These are phyloP conservation scores for Pediacus dermestoides DNA, from an alignment of 2,888 invertebrate species.

Conservation along the genomic window DNA sequence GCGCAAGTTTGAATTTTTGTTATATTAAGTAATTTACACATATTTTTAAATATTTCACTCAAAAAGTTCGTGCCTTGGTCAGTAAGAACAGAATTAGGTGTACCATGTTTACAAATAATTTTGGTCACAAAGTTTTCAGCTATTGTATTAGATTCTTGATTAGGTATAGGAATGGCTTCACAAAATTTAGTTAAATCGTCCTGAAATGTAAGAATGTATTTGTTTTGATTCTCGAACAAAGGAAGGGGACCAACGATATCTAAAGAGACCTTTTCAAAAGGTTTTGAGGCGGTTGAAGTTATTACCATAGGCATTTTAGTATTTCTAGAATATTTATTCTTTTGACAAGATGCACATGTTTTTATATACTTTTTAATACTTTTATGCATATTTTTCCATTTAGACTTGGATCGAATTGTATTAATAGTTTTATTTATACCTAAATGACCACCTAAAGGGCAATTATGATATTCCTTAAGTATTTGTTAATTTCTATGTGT, in stretches of 20 bases:
- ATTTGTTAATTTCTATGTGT: no score
- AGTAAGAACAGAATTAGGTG: conserved; percentile 37
- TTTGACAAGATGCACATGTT: no score
- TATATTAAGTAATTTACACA: no score
- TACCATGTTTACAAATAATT: conserved; percentile 37
- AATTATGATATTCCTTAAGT: no score
- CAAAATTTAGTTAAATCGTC: conserved; percentile 33
- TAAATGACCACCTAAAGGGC: no score
- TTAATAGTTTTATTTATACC: no score
- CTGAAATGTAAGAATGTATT: conserved; percentile 24
- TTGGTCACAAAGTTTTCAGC: conserved; percentile 30
- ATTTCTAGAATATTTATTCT: background rate
- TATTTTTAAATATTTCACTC: conserved; percentile 11
- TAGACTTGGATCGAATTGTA: no score
- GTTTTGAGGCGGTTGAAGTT: conserved; percentile 5
- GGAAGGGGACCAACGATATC: conserved; percentile 32
- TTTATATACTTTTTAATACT: no score
- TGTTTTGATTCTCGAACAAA: conserved; percentile 22
- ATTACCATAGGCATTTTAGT: conserved; percentile 8
- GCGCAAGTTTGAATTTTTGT: no score
- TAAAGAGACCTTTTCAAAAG: conserved; percentile 30
- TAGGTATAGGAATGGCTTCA: conserved; percentile 27
- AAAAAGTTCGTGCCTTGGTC: conserved; percentile 42
- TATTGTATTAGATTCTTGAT: conserved; percentile 33
- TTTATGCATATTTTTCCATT: no score